phyloP scores from a whole-genome alignment of 2,797 vertebrate species.

The Notamacropus eugenii region DNA sequence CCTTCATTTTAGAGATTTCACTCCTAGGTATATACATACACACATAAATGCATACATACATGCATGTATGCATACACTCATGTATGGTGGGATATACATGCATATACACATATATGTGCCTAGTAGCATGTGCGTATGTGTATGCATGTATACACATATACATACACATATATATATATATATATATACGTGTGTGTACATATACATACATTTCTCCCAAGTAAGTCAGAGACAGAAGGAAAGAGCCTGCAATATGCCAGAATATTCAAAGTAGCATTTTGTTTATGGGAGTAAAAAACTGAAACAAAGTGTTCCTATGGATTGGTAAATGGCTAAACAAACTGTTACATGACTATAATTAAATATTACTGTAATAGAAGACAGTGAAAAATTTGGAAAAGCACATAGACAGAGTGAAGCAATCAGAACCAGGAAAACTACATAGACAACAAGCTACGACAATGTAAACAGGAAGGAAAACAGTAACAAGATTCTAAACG shows the following conservation, averaged over 20 bases:
- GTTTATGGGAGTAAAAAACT: neutral
- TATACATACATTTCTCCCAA: neutral
- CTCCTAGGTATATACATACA: neutral
- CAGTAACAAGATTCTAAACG: neutral
- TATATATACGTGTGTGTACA: neutral
- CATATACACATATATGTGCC: neutral
- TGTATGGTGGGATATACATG: neutral
- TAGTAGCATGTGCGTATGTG: neutral
- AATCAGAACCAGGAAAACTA: neutral
- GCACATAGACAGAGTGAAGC: neutral
- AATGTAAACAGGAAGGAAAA: neutral
- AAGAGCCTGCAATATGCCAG: neutral
- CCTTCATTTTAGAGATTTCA: neutral
- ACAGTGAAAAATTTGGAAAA: neutral
- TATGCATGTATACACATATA: neutral
- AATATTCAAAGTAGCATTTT: neutral
- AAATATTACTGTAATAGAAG: neutral
- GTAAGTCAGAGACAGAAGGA: neutral
- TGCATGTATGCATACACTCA: neutral
- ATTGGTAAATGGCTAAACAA: neutral
- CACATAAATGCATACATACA: neutral
- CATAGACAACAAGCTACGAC: neutral
- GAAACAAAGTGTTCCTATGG: neutral
- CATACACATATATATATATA: accelerated
- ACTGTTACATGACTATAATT: neutral